phyloP scores from a whole-genome alignment of 2,797 vertebrate genomes.

The Smutsia temminckii region DNA sequence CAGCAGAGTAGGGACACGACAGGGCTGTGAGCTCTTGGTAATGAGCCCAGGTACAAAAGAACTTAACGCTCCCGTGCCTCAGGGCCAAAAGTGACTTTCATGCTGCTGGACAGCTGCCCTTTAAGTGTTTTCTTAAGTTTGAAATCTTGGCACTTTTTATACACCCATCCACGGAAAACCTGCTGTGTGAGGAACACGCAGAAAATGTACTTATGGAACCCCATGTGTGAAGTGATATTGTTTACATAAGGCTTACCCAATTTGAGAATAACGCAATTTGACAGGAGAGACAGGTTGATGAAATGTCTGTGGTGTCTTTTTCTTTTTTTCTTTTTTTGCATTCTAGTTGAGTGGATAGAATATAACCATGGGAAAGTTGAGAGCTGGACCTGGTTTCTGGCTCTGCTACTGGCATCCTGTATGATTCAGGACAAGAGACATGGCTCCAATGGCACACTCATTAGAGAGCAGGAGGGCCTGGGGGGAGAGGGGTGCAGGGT shows the following conservation, averaged over 20 bases:
- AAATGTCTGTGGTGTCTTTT: conserved; percentile 68
- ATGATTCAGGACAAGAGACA: conserved; percentile 21
- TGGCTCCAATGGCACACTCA: background rate
- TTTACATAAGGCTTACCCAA: conserved; percentile 69
- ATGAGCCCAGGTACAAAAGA: conserved; percentile 15
- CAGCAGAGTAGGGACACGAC: background rate
- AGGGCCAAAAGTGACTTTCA: background rate
- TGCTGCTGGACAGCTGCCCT: conserved; percentile 38
- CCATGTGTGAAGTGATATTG: conserved; percentile 49
- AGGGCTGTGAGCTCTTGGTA: background rate
- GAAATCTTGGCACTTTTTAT: conserved; percentile 68
- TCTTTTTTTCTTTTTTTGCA: conserved; percentile 17
- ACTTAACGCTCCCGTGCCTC: background rate
- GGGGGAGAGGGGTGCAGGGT: background rate
- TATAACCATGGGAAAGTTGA: conserved; percentile 56
- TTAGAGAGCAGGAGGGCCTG: background rate
- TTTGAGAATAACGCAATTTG: conserved; percentile 70
- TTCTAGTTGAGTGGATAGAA: conserved; percentile 45
- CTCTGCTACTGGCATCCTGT: conserved; percentile 30
- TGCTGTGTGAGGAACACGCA: conserved; percentile 20
- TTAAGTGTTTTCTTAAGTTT: conserved; percentile 60
- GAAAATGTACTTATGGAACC: conserved; percentile 55
- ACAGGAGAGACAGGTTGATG: conserved; percentile 77
- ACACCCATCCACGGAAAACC: conserved; percentile 42
- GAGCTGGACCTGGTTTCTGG: conserved; percentile 50